Evolutionary conservation across 2,888 invertebrate species (phyloP).

Genomic region (Teinopalpus imperialis): DNA sequence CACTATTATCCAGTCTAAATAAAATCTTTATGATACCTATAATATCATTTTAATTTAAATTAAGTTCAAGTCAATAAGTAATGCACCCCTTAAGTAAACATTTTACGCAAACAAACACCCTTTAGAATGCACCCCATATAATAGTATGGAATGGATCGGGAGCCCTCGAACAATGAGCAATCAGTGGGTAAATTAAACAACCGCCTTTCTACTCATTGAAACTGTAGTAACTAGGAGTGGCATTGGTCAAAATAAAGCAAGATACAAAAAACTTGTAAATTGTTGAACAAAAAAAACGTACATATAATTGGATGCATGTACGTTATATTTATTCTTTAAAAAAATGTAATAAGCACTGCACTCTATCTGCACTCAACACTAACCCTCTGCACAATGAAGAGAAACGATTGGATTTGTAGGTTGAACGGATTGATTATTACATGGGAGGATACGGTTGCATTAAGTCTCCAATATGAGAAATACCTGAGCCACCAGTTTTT

Average conservation of each 20-base stretch:
- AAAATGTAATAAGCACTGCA: no score
- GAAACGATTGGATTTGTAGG: no score
- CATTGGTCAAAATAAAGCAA: slow-evolving; percentile 7
- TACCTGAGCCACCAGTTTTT: no score
- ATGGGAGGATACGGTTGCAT: no score
- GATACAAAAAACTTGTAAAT: no score
- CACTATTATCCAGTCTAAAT: no score
- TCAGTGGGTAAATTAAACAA: slow-evolving; percentile 79
- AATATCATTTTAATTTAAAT: slow-evolving; percentile 42
- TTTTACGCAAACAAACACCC: slow-evolving; percentile 48
- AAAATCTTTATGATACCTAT: slow-evolving; percentile 9
- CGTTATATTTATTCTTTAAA: neutral
- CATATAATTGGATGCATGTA: no score
- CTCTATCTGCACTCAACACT: no score
- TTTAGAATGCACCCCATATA: slow-evolving; percentile 56
- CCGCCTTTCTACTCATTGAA: slow-evolving; percentile 46
- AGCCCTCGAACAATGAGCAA: slow-evolving; percentile 72
- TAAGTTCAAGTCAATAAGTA: slow-evolving; percentile 47
- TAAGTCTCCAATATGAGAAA: no score
- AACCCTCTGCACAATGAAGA: no score
- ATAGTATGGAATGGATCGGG: slow-evolving; percentile 47
- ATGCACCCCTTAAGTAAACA: slow-evolving; percentile 63
- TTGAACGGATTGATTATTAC: no score
- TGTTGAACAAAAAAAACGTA: no score
- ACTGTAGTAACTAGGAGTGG: slow-evolving; percentile 1